Percentiles rank a stretch among this genome's conserved stretches.
Evolutionary conservation across 2,888 invertebrate species (phyloP).

Genomic region (Colostygia pectinataria): DNA sequence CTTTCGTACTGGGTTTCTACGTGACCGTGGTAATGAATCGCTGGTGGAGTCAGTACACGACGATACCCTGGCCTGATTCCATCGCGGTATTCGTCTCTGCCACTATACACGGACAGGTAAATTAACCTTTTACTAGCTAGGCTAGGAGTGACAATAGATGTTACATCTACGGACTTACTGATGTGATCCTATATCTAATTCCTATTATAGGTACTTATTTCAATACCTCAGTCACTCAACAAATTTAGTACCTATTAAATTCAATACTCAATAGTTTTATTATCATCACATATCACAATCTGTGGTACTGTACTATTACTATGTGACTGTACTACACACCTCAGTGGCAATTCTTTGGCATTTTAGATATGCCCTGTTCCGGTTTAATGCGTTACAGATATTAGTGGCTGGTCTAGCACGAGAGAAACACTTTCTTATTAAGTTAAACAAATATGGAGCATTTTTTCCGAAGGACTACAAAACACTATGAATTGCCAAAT

Average conservation of each 20-base stretch:
- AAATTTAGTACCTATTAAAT: too few species aligned
- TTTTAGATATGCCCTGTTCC: background rate
- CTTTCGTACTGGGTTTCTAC: slow-evolving; percentile 97
- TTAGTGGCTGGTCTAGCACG: background rate
- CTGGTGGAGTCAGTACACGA: slow-evolving; percentile 95
- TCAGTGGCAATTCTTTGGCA: too few species aligned
- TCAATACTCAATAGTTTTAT: too few species aligned
- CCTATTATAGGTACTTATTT: slow-evolving; percentile 2
- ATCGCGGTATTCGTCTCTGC: slow-evolving; percentile 93
- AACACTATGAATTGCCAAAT: too few species aligned
- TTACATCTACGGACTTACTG: slow-evolving; percentile 6
- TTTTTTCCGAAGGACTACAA: too few species aligned
- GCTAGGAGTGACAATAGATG: background rate
- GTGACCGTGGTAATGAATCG: slow-evolving; percentile 95
- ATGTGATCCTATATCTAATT: too few species aligned
- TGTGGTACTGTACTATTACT: too few species aligned
- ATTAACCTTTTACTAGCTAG: background rate
- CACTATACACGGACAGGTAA: slow-evolving; percentile 90
- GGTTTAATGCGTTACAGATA: background rate
- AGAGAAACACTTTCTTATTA: background rate
- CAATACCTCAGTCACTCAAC: too few species aligned
- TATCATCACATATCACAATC: too few species aligned
- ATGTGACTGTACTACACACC: too few species aligned
- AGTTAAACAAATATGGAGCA: background rate
- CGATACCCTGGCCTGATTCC: slow-evolving; percentile 94